A percentile compares a stretch with the other conserved stretches of the same genome.
Evolutionary conservation across 2,888 invertebrate genomes (phyloP).

Genomic region (Ceratothoa steindachneri): DNA sequence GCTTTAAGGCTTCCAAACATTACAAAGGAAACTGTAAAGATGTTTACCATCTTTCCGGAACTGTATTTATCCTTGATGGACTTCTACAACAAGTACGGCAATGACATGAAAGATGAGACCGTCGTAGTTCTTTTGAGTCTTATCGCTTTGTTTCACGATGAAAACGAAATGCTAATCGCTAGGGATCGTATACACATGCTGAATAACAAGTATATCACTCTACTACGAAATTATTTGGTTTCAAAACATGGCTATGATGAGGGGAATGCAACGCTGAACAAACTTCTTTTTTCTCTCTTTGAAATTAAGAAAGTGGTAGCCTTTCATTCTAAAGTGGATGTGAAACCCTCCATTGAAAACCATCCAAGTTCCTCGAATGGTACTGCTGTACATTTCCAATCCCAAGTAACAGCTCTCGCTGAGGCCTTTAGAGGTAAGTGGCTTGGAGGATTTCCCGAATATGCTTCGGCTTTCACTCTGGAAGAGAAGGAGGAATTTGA

Average conservation of each 20-base stretch:
- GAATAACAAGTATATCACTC: not conserved
- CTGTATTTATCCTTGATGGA: slow-evolving; percentile 26
- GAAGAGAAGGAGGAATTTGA: not conserved
- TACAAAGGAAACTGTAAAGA: slow-evolving; percentile 16
- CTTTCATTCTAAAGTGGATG: not conserved
- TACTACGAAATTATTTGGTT: not conserved
- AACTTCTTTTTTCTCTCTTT: not conserved
- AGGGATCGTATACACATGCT: not conserved
- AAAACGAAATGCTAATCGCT: not conserved
- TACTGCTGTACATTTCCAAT: not conserved
- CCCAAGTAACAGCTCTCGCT: not conserved
- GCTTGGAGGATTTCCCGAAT: not conserved
- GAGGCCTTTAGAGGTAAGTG: not conserved
- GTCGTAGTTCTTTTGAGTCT: slow-evolving; percentile 26
- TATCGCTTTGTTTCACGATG: slow-evolving; percentile 29
- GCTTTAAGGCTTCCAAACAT: slow-evolving; percentile 32
- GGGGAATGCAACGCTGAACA: not conserved
- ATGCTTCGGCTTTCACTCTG: not conserved
- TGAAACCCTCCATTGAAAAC: not conserved
- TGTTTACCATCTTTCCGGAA: slow-evolving; percentile 28
- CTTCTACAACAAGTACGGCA: slow-evolving; percentile 32
- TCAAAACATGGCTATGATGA: not conserved
- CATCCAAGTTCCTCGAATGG: not conserved
- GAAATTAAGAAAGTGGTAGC: not conserved
- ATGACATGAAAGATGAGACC: slow-evolving; percentile 33